Base-by-base conservation (phyloP, 2,888 invertebrate genomes). In the Camptogramma bilineatum region DNA sequence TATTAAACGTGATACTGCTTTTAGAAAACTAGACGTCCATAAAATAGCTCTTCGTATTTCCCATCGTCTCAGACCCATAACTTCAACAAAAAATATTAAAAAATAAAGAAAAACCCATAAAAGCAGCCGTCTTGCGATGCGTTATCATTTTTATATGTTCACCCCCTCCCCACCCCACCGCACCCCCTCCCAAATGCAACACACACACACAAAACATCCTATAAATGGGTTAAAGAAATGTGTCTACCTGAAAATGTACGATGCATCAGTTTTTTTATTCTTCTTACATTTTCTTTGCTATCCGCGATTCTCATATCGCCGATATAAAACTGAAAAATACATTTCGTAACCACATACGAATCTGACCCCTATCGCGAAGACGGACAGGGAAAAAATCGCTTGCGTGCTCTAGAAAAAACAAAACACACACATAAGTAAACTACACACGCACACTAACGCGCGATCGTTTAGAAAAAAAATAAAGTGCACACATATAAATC, bases 291-390 rank as follows among this genome's bases (percentile, higher is more conserved):
- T 92, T 92, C 91, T 92, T 91, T 89, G 88, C 91, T 85, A 91
- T 92, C 90, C 92, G 86, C 91, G 91, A 92, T 90, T 91, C 93
- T 92, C 92, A 93, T 93, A 93, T 93, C 91, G 91, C 72, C 92
- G 90, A 92, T 92, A 93, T 92, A 92, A 92, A 92, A 93, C 93
- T 93, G 91, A 92, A 93, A 93, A 92, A 93, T 93, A 92, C 86
- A 91, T 92, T 89, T 83, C 73, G 55, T 66, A 50, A 59, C 44
- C 24, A 3, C 87, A 84, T 31, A n/a, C 74, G 18, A 91, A 83
- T 76, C 68, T 70, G 62, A 68, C 57, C 74, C 68, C 66, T 86
- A 81, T 2, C 0, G 0, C 8, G 0, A 1, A 3, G 2, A 7
- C 0, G 0, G 68, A 79, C 85, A 69, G 70, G 77, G 66, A 64